A percentile compares a stretch with the other conserved stretches of the same genome.
phyloP scores from a whole-genome alignment of 2,113 vertebrate genomes.

The Nanger granti region DNA sequence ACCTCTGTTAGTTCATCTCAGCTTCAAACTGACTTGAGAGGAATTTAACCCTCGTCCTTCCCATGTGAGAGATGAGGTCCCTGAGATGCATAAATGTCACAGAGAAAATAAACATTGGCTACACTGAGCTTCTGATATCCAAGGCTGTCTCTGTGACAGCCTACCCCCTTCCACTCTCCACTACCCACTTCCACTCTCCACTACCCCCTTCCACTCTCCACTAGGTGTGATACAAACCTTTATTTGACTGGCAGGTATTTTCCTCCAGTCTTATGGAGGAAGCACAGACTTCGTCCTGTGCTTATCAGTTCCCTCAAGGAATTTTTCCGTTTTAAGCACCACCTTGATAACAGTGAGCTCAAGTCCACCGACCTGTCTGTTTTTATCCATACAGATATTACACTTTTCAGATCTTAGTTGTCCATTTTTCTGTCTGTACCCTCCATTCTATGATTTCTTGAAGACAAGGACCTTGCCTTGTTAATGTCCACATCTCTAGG shows the following conservation, averaged over 20 bases:
- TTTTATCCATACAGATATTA: fast-evolving
- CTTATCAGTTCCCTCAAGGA: background rate
- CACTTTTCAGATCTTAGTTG: fast-evolving
- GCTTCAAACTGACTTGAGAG: background rate
- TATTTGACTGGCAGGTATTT: background rate
- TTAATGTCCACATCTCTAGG: fast-evolving
- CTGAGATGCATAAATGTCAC: fast-evolving
- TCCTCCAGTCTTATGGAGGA: background rate
- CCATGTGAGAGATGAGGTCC: background rate
- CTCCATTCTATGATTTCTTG: background rate
- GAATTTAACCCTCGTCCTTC: background rate
- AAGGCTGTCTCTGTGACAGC: background rate
- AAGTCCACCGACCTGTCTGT: fast-evolving
- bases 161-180: fast-evolving
- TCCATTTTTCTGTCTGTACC: fast-evolving
- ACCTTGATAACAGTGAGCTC: fast-evolving
- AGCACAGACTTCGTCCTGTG: background rate
- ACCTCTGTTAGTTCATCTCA: fast-evolving
- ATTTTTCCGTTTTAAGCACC: background rate
- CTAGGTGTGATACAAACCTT: fast-evolving
- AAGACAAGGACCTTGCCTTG: background rate
- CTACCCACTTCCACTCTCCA: fast-evolving
- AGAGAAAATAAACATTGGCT: background rate
- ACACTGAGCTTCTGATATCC: fast-evolving
- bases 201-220: fast-evolving